Evolutionary conservation across 2,797 vertebrate species (phyloP).

Genomic region (Fundulus diaphanus): DNA sequence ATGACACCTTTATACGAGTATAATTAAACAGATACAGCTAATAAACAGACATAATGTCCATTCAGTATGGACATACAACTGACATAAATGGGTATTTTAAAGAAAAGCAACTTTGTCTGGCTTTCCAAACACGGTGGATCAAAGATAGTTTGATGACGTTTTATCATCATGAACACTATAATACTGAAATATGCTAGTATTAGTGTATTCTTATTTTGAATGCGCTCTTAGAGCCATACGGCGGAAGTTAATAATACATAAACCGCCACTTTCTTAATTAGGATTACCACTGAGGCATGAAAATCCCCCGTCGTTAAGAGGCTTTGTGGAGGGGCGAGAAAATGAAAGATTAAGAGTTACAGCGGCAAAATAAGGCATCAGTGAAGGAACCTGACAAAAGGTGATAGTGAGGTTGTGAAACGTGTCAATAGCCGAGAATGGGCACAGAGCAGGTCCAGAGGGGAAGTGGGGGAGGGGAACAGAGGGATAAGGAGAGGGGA

Average conservation of each 20-base stretch:
- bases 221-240: constrained; percentile 1
- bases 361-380: background rate
- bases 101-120: background rate
- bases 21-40: background rate
- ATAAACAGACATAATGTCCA: background rate
- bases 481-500: constrained; percentile 44
- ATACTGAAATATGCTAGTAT: constrained; percentile 14
- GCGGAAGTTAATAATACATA: constrained; percentile 22
- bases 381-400: constrained; percentile 22
- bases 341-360: constrained; percentile 29
- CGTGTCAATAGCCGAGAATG: constrained; percentile 16
- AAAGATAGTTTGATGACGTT: background rate
- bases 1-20: background rate
- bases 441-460: constrained; percentile 15
- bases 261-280: constrained; percentile 34
- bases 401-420: constrained; percentile 28
- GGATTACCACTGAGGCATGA: constrained; percentile 39
- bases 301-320: constrained; percentile 25
- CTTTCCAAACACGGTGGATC: background rate
- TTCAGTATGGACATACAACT: too few species aligned
- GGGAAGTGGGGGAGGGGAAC: constrained; percentile 12
- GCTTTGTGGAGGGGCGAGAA: constrained; percentile 19
- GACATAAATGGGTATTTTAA: too few species aligned
- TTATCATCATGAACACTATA: constrained; percentile 4
- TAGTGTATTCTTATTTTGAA: constrained; percentile 20